Percentiles rank a stretch among this genome's conserved stretches.
These are phyloP conservation scores for Drosophila albomicans DNA, from an alignment of 1,140 invertebrate species.

Conservation along the genomic window DNA sequence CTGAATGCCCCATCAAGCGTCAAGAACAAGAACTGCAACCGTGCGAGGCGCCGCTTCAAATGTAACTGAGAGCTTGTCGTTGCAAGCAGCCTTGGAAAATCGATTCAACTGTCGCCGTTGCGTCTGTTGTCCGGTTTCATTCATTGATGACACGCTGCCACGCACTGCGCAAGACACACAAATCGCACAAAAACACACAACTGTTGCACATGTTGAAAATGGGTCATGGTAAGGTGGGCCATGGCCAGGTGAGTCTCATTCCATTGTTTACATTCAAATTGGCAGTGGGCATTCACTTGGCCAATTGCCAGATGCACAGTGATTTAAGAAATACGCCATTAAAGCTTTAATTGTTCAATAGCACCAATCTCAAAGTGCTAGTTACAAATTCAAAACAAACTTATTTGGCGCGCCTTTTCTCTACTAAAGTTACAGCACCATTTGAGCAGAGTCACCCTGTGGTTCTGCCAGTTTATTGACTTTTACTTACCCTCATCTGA, in stretches of 20 bases:
- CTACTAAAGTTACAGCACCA: neutral
- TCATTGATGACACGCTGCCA: constrained; percentile 53
- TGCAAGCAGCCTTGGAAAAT: constrained; percentile 57
- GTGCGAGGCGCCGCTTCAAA: constrained; percentile 34
- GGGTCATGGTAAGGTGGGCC: constrained; percentile 14
- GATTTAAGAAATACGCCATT: too few relatives aligned
- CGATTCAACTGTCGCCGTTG: constrained; percentile 44
- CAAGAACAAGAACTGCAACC: constrained; percentile 30
- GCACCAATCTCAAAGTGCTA: neutral
- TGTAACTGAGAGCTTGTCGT: constrained; percentile 53
- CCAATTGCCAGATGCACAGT: neutral
- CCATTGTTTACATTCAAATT: constrained; percentile 1
- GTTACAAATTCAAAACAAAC: constrained; percentile 25
- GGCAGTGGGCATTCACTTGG: neutral
- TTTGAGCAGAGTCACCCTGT: constrained; percentile 36
- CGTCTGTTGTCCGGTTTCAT: constrained; percentile 55
- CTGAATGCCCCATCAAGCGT: neutral
- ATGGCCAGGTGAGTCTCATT: constrained; percentile 11
- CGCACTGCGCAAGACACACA: constrained; percentile 74
- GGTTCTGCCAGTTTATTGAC: constrained; percentile 16
- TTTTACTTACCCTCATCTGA: constrained; percentile 73
- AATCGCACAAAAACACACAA: constrained; percentile 56
- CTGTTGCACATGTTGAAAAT: constrained; percentile 64
- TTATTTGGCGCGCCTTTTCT: constrained; percentile 22
- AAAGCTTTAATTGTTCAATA: neutral